A percentile compares a stretch with the other conserved stretches of the same genome.
These are phyloP conservation scores for Acanthaster planci DNA, from an alignment of 35 echinoderm and acorn worm species.

Conservation along the genomic window DNA sequence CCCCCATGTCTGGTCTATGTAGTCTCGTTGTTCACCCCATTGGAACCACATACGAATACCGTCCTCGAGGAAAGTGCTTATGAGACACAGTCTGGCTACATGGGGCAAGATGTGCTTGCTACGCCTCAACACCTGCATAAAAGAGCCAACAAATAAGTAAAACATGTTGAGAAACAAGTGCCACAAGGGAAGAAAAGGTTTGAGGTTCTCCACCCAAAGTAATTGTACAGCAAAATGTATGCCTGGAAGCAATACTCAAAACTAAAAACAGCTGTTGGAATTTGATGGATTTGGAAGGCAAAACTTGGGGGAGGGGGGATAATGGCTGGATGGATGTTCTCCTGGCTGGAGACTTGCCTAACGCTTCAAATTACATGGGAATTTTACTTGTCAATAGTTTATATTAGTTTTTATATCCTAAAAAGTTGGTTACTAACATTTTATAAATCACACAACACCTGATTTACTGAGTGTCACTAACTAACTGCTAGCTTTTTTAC, in stretches of 20 bases:
- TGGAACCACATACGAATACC: conserved; percentile 99
- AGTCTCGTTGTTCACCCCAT: conserved; percentile 94
- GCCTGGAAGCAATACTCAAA: background rate
- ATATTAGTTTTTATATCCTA: too few species aligned
- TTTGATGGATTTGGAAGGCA: background rate
- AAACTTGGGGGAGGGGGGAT: too few species aligned
- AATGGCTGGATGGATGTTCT: too few species aligned
- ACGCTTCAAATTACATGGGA: too few species aligned
- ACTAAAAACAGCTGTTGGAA: background rate
- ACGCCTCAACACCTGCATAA: conserved; percentile 73
- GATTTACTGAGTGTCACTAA: too few species aligned
- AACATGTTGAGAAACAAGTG: too few species aligned
- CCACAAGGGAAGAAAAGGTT: too few species aligned
- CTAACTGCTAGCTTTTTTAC: too few species aligned
- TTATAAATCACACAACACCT: too few species aligned
- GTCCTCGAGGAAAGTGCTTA: conserved; percentile 98
- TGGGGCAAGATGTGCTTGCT: conserved; percentile 95
- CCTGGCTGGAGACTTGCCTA: too few species aligned
- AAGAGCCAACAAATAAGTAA: background rate
- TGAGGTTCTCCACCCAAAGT: background rate
- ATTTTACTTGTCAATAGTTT: too few species aligned
- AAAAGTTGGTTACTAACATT: too few species aligned
- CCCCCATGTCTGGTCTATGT: conserved; percentile 95
- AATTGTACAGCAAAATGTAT: background rate
- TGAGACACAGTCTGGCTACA: conserved; percentile 90